Conservation (phyloP, 2,888 invertebrate species). For the Athetis lepigone region DNA sequence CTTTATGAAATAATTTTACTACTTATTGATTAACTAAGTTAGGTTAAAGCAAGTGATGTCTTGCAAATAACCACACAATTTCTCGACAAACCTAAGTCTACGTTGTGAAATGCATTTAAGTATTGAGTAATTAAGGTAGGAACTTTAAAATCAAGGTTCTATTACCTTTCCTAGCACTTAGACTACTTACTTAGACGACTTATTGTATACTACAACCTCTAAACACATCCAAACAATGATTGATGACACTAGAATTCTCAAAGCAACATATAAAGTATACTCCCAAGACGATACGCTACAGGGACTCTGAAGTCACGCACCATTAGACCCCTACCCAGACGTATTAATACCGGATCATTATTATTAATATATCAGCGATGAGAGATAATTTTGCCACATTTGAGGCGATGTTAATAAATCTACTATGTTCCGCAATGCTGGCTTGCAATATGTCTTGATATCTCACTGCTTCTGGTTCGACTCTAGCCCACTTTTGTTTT, state of each 20-base stretch:
- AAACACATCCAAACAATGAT: slow-evolving; percentile 42
- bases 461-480: slow-evolving; percentile 42
- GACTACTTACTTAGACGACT: slow-evolving; percentile 51
- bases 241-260: slow-evolving; percentile 44
- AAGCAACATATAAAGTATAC: slow-evolving; percentile 22
- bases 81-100: background rate
- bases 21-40: too few species aligned
- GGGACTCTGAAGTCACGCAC: slow-evolving; percentile 69
- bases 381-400: slow-evolving; percentile 71
- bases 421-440: slow-evolving; percentile 61
- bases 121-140: too few species aligned
- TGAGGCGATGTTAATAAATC: slow-evolving; percentile 69
- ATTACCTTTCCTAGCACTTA: background rate
- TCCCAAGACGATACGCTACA: slow-evolving; percentile 66
- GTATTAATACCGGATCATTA: slow-evolving; percentile 79
- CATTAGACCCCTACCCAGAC: slow-evolving; percentile 75
- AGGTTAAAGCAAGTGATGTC: background rate
- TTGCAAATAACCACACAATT: background rate
- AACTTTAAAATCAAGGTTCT: background rate
- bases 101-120: too few species aligned
- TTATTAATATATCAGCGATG: slow-evolving; percentile 80
- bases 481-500: slow-evolving; percentile 37
- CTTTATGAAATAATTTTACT: too few species aligned
- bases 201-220: slow-evolving; percentile 58
- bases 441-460: slow-evolving; percentile 64